phyloP scores from a whole-genome alignment of 2,888 invertebrate genomes.

The Alviniconcha strummeri region DNA sequence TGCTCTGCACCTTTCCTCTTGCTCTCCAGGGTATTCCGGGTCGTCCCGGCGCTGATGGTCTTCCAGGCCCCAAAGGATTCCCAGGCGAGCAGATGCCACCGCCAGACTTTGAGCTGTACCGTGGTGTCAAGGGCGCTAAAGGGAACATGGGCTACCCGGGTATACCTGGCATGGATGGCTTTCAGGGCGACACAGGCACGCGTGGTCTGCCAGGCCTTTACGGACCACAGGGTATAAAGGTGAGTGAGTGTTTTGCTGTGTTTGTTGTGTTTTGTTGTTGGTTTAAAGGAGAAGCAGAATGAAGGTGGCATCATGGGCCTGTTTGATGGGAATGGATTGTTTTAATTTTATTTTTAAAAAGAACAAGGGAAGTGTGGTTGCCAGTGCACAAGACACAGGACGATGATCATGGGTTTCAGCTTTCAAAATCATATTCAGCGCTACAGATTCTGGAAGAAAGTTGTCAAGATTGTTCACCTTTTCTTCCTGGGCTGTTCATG shows the following conservation, averaged over 20 bases:
- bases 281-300: no score
- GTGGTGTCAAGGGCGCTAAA: conserved; percentile 50
- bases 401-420: no score
- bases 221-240: conserved; percentile 47
- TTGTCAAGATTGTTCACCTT: no score
- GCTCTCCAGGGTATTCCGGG: conserved; percentile 75
- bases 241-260: conserved; percentile 23
- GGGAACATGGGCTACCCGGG: conserved; percentile 82
- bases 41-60: conserved; percentile 38
- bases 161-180: conserved; percentile 70
- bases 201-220: conserved; percentile 46
- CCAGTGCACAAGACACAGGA: no score
- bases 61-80: conserved; percentile 85
- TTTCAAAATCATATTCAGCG: no score
- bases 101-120: conserved; percentile 37
- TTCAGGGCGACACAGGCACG: conserved; percentile 45
- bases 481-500: no score
- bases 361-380: no score
- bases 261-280: not conserved
- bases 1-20: conserved; percentile 19
- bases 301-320: no score
- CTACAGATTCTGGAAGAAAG: no score
- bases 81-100: conserved; percentile 59
- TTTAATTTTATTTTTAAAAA: no score
- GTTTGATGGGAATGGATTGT: no score